Evolutionary conservation across 2,888 invertebrate species (phyloP), one percentile per base, ranked within the genome.

Genomic region (Aproaerema taeniolella): DNA sequence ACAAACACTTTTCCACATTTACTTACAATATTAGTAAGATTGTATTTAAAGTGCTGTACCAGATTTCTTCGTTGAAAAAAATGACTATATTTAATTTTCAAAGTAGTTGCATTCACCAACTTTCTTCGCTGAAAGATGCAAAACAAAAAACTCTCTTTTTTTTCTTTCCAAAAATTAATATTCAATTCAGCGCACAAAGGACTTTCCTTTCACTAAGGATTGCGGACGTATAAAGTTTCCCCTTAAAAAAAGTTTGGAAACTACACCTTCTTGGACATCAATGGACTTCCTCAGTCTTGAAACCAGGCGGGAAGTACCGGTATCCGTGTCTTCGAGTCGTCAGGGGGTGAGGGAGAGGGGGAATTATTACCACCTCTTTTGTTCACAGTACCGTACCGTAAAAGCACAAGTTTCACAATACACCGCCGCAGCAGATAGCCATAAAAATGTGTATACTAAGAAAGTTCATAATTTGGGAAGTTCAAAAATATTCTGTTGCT

Each of bases 281-380:
- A 74, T 73, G 71, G 70, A 71, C 67, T 65, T 55, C 55, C 47
- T 60, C 61, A 58, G 66, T 67, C 54, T 53, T 60, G 59, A 62
- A 62, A 55, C 25, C 34, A 33, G 43, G 34, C 13, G 66, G 67
- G 54, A 57, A 70, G 70, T 67, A 15, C 26, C n/a, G 67, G 70
- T 73, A 71, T 64, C 68, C 62, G 68, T 69, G 69, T 73, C 70
- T 67, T 42, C 35, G 20, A 31, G 31, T 31, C 60, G 56, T 55
- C 66, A 62, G 51, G 55, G 55, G 43, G 43, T 40, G 43, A 56
- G 53, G 40, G 43, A 56, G 53, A 49, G 61, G 53, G 55, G 63
- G 67, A 76, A 70, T 70, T 79, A 76, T 78, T 78, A 73, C 75
- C 65, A 61, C 48, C 54, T 67, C 71, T 67, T 75, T 81, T 80